A percentile compares a stretch with the other conserved stretches of the same genome.
Evolutionary conservation across 2,113 vertebrate species (phyloP).

Genomic region (Edolisoma coerulescens): DNA sequence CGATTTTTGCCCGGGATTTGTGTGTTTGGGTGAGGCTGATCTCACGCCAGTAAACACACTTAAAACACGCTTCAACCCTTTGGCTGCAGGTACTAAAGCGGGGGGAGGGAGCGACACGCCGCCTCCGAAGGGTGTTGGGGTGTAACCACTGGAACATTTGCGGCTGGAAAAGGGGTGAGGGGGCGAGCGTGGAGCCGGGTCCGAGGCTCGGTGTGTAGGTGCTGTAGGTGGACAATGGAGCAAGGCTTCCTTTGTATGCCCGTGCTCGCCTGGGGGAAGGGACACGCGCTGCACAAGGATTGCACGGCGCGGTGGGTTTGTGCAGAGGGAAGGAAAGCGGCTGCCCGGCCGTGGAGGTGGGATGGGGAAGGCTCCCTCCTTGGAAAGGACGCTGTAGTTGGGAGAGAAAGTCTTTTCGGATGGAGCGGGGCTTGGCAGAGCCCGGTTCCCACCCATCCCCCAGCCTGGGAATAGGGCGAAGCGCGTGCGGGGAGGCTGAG

Average conservation of each 20-base stretch:
- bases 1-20: not conserved
- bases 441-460: slow-evolving; percentile 53
- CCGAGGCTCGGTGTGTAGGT: not conserved
- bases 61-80: not conserved
- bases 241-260: slow-evolving; percentile 71
- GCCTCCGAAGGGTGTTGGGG: not conserved
- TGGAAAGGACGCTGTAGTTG: not conserved
- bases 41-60: not conserved
- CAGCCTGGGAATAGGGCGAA: slow-evolving; percentile 24
- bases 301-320: not conserved
- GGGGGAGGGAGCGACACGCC: not conserved
- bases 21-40: not conserved
- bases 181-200: not conserved
- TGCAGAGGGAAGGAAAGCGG: not conserved
- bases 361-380: not conserved
- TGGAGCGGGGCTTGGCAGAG: slow-evolving; percentile 31
- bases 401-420: not conserved
- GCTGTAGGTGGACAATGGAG: slow-evolving; percentile 66
- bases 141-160: not conserved
- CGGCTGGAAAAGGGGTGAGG: not conserved
- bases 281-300: slow-evolving; percentile 21
- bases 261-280: slow-evolving; percentile 64
- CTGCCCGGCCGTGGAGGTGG: not conserved
- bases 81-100: not conserved
- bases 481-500: not conserved